Base-by-base conservation (phyloP, 2,113 vertebrate genomes). In the Dasyornis broadbenti region DNA sequence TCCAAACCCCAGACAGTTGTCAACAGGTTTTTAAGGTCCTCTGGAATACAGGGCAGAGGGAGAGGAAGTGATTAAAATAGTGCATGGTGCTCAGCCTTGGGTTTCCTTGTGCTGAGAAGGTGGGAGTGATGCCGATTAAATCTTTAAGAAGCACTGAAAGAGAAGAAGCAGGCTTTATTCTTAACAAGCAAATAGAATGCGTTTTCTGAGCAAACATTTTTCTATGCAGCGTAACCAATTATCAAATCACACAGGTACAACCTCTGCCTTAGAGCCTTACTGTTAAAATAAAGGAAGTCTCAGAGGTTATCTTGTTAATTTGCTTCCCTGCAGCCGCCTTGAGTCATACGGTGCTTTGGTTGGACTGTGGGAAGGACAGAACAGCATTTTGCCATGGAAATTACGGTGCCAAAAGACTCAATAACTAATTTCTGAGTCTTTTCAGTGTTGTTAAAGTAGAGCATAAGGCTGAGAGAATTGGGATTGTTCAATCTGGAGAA, bases 21-120 rank as follows among this genome's bases (percentile, higher is more conserved):
- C 60, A 86, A 72, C 87, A 84, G 89, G 71, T 84, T 95, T 96
- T 80, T 90, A 90, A 94, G 76, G 56, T 81, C 61, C 42, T 70
- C 26, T 77, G 84, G 82, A 93, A 94, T 73, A 69, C 53, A n/a
- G 40, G 28, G 16, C 72, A 89, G 69, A 91, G 35, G 33, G 60
- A 89, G 80, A 81, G 83, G 83, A 95, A 91, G 77, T 2, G 21
- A 73, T 81, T 77, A 42, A 73, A 83, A 19, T 7, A 20, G 54
- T 44, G 18, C 49, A 35, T 0, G 1, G 33, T 1, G 2, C 59
- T 77, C 72, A 53, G 54, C 64, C 64, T 61, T 40, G 28, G 42
- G 17, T 86, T 96, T 81, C 31, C 37, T 42, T 60, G 28, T 50
- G n/a, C 77, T 66, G 52, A 53, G 69, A 61, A 69, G 47, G 47